A percentile compares a stretch with the other conserved stretches of the same genome.
phyloP scores from a whole-genome alignment of 2,797 vertebrate genomes.

The Ptychadena robeensis region DNA sequence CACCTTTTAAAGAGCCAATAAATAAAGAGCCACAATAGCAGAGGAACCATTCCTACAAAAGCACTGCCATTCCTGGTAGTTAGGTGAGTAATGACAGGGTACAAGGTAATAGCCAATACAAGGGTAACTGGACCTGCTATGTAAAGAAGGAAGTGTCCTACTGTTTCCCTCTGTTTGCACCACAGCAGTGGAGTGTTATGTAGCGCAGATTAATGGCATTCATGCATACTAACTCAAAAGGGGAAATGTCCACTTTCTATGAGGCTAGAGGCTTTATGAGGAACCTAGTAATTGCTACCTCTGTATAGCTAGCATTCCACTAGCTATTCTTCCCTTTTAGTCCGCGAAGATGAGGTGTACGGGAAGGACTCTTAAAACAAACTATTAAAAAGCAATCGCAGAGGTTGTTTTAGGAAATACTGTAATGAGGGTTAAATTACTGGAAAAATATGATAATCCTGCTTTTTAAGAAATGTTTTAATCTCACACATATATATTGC shows the following conservation, averaged over 20 bases:
- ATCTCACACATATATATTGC: neutral
- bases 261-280: slow-evolving; percentile 50
- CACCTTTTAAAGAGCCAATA: slow-evolving; percentile 19
- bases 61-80: slow-evolving; percentile 21
- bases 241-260: slow-evolving; percentile 52
- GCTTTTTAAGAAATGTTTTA: neutral
- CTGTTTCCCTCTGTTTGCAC: slow-evolving; percentile 51
- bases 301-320: slow-evolving; percentile 33
- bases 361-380: slow-evolving; percentile 46
- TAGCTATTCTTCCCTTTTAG: slow-evolving; percentile 45
- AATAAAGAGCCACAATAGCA: slow-evolving; percentile 34
- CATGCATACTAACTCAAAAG: slow-evolving; percentile 56
- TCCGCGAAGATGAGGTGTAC: slow-evolving; percentile 28
- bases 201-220: slow-evolving; percentile 51
- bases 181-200: slow-evolving; percentile 58
- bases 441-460: neutral
- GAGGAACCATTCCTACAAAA: slow-evolving; percentile 22
- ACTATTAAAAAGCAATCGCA: slow-evolving; percentile 50
- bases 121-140: slow-evolving; percentile 24
- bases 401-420: slow-evolving; percentile 22
- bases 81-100: slow-evolving; percentile 54
- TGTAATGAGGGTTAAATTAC: slow-evolving; percentile 39
- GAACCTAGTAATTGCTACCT: slow-evolving; percentile 40
- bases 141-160: slow-evolving; percentile 56
- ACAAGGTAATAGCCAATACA: slow-evolving; percentile 39